Evolutionary conservation across 1,140 invertebrate genomes (phyloP).

Genomic region (Lordiphosa stackelbergi): DNA sequence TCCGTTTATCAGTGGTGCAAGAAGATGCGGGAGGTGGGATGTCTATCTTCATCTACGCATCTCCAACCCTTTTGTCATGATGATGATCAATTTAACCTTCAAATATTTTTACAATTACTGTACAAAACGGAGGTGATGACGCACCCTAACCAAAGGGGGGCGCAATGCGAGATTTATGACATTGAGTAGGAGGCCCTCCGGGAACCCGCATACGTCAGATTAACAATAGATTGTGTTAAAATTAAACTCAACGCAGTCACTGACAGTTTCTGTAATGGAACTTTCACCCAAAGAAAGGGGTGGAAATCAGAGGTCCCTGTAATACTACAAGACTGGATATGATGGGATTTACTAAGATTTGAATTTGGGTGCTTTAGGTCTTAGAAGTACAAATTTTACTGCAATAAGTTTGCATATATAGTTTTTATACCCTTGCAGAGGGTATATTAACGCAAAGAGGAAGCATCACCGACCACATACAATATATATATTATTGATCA

Average conservation of each 20-base stretch:
- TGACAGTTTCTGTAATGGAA: not conserved
- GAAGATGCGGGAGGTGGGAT: not conserved
- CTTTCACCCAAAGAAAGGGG: not conserved
- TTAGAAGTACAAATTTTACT: too few species aligned
- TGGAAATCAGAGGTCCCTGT: too few species aligned
- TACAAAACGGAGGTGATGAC: conserved; percentile 22
- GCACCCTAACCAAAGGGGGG: not conserved
- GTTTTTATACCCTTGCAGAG: too few species aligned
- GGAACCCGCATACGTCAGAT: conserved; percentile 30
- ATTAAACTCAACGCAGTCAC: conserved; percentile 14
- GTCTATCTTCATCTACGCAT: conserved; percentile 1
- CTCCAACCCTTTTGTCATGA: conserved; percentile 25
- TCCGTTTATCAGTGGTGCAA: conserved; percentile 1
- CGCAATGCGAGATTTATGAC: not conserved
- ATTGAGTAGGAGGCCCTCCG: not conserved
- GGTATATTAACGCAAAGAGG: too few species aligned
- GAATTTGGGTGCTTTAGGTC: too few species aligned
- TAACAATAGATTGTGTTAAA: conserved; percentile 36
- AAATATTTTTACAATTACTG: conserved; percentile 45
- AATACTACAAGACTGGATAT: too few species aligned
- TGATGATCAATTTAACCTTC: conserved; percentile 70
- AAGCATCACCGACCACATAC: too few species aligned
- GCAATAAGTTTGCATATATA: too few species aligned
- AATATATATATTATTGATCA: too few species aligned
- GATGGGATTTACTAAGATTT: too few species aligned